These are phyloP conservation scores for Dolichoris vasculosae DNA, from an alignment of 1,140 invertebrate genomes.

Conservation along the genomic window DNA sequence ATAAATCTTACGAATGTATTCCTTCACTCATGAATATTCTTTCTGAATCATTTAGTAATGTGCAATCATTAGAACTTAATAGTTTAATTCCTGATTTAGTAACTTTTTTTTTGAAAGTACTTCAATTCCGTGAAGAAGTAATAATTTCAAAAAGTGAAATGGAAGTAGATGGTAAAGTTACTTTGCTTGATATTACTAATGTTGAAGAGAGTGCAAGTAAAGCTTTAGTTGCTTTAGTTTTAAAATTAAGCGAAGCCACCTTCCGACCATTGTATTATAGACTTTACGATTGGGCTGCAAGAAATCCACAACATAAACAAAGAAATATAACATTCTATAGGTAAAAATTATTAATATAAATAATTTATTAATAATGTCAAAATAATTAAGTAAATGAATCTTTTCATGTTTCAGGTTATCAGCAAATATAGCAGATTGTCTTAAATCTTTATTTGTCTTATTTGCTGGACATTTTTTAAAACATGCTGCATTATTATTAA, in stretches of 20 bases:
- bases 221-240: slow-evolving; percentile 83
- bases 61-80: slow-evolving; percentile 77
- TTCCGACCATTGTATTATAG: slow-evolving; percentile 92
- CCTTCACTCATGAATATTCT: slow-evolving; percentile 84
- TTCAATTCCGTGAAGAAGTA: slow-evolving; percentile 80
- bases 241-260: slow-evolving; percentile 90
- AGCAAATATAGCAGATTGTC: slow-evolving; percentile 83
- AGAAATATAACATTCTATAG: slow-evolving; percentile 86
- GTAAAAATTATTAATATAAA: slow-evolving; percentile 65
- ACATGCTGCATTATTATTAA: slow-evolving; percentile 83
- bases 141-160: slow-evolving; percentile 65
- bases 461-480: slow-evolving; percentile 91
- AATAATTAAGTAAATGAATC: slow-evolving; percentile 47
- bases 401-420: slow-evolving; percentile 79
- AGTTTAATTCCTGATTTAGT: slow-evolving; percentile 80
- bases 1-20: slow-evolving; percentile 78
- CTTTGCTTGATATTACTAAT: slow-evolving; percentile 68
- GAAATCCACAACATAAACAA: slow-evolving; percentile 77
- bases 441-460: slow-evolving; percentile 91
- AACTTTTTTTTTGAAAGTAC: slow-evolving; percentile 83
- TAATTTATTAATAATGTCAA: background rate
- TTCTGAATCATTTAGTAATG: slow-evolving; percentile 79
- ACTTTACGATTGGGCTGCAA: slow-evolving; percentile 88
- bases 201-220: slow-evolving; percentile 85
- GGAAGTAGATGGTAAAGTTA: slow-evolving; percentile 65